These are phyloP conservation scores for Erythrocercus mccallii DNA, from an alignment of 2,113 vertebrate species.

Conservation along the genomic window DNA sequence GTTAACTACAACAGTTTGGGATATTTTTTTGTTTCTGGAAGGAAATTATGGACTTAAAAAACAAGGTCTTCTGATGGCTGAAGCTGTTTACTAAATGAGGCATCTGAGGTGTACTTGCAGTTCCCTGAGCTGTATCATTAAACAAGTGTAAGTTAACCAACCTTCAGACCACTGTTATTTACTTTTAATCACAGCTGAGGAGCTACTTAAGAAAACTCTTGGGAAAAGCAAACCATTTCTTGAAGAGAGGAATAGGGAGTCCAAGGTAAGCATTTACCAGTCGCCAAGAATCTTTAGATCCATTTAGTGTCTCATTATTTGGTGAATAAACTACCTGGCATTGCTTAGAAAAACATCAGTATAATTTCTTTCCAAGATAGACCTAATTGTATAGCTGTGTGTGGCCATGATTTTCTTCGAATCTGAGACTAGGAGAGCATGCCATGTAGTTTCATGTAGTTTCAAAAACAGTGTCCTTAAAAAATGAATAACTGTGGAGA, in stretches of 20 bases:
- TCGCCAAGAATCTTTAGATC: slow-evolving; percentile 17
- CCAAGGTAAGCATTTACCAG: slow-evolving; percentile 20
- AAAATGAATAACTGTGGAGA: background rate
- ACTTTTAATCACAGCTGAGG: slow-evolving; percentile 36
- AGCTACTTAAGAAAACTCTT: slow-evolving; percentile 23
- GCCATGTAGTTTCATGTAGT: background rate
- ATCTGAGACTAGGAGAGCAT: background rate
- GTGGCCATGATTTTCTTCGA: background rate
- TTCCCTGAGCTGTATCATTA: background rate
- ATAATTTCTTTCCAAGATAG: background rate
- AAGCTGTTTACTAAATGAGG: background rate
- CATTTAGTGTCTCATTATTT: slow-evolving; percentile 53
- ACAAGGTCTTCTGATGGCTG: background rate
- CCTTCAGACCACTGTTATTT: background rate
- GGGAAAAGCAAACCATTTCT: slow-evolving; percentile 32
- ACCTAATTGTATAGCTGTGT: background rate
- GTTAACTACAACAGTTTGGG: background rate
- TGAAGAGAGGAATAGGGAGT: background rate
- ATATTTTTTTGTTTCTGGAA: background rate
- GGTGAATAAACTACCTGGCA: slow-evolving; percentile 5
- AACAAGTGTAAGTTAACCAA: background rate
- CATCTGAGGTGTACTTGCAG: background rate
- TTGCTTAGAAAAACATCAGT: background rate
- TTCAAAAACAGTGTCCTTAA: background rate
- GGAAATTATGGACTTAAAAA: background rate